These are phyloP conservation scores for Hiodon tergisus DNA, from an alignment of 2,113 vertebrate genomes.

Conservation along the genomic window DNA sequence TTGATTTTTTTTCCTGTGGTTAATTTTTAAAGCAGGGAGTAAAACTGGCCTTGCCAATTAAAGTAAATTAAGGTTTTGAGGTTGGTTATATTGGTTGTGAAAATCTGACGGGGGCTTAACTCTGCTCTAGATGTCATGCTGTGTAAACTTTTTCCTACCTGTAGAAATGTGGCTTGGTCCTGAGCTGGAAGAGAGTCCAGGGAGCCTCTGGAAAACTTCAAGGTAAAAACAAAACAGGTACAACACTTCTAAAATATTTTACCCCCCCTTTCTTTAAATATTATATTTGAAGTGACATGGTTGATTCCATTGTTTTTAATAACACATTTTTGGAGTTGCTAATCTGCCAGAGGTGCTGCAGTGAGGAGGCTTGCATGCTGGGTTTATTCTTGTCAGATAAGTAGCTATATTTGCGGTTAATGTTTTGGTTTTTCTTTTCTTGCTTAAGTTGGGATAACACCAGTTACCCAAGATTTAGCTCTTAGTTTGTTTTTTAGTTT, in stretches of 20 bases:
- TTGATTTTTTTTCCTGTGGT: no score
- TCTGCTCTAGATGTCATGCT: background rate
- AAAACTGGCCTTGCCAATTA: background rate
- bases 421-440: background rate
- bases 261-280: constrained; percentile 20
- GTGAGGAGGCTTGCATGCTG: constrained; percentile 7
- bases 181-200: constrained; percentile 98
- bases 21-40: no score
- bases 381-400: constrained; percentile 1
- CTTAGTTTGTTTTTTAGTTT: background rate
- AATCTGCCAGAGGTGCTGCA: background rate
- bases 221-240: constrained; percentile 64
- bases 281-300: constrained; percentile 1
- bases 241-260: constrained; percentile 23
- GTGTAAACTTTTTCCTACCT: constrained; percentile 28
- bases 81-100: background rate
- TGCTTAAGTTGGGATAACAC: background rate
- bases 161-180: constrained; percentile 95
- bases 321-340: background rate
- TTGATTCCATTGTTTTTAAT: constrained; percentile 6
- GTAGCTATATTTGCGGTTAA: background rate
- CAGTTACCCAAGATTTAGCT: background rate
- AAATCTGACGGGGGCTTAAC: background rate
- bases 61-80: background rate
- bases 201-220: constrained; percentile 98